Base-by-base conservation (phyloP, 2,888 invertebrate species). In the Troides aeacus region DNA sequence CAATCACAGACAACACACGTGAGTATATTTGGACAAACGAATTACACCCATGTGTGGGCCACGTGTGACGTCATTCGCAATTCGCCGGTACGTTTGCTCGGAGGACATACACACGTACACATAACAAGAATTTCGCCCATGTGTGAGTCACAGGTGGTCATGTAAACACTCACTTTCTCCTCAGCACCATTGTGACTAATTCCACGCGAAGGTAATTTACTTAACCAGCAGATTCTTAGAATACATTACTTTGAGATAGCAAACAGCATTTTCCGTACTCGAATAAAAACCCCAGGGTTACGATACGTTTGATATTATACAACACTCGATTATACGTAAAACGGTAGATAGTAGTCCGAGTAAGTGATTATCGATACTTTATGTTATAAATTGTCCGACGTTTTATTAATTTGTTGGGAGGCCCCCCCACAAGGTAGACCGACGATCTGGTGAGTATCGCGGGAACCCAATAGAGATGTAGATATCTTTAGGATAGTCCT, bases 121-220 rank as follows among this genome's bases (percentile, higher is more conserved):
- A 53, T 56, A 65, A 57, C 39, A 59, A 68, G 46, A 63, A 66
- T 59, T 70, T 70, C 70, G 59, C 63, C 70, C 59, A 66, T 59
- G 46, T 39, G 24, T 70, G 70, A 70, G 50, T 66, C 66, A 68
- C 30, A n/a, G 21, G 62, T 24, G 62, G 57, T 65, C 65, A 62
- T 56, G 61, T 62, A 21, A 62, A 24, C 39, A 62, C 57, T 2
- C 57, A 63, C 69, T 65, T 69, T 67, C 68, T 24, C 69, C 15
- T 23, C 61, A 24, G 21, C 59, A 53, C 68, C 57, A 68, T 62
- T 59, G 58, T 70, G 65, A 69, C 65, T 69, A 61, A 69, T 57
- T 24, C 42, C 17, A 60, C 39, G 24, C 64, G 57, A 60, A 64
- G 56, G 62, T 62, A 58, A 62, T 24, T 62, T 67, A 62, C 62